Conservation (phyloP, 2,888 invertebrate genomes). For the Tachina fera region DNA sequence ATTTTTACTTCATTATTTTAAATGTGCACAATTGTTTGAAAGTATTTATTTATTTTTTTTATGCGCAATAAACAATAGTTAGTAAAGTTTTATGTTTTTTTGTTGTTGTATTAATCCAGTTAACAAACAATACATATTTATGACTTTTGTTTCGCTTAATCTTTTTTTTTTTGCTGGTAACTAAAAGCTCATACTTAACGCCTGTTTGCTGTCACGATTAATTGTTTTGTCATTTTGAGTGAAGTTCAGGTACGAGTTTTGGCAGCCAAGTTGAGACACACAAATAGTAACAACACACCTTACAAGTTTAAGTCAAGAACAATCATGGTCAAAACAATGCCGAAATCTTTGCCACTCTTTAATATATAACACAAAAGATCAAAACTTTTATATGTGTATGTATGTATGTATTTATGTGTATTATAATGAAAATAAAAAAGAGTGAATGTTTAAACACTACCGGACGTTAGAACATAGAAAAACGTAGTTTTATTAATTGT, state of each 20-base stretch:
- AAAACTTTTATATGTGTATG: neutral
- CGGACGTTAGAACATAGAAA: neutral
- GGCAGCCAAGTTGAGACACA: constrained; percentile 17
- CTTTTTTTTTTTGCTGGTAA: constrained; percentile 2
- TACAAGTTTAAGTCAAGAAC: constrained; percentile 56
- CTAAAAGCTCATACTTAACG: constrained; percentile 59
- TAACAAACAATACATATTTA: constrained; percentile 57
- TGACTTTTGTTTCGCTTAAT: constrained; percentile 27
- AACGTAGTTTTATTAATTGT: too few relatives aligned
- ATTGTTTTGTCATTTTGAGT: constrained; percentile 71
- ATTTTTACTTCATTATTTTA: constrained; percentile 47
- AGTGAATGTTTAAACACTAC: constrained; percentile 27
- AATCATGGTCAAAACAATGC: constrained; percentile 60
- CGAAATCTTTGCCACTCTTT: constrained; percentile 43
- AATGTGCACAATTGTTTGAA: constrained; percentile 29
- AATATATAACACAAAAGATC: constrained; percentile 33
- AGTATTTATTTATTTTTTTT: neutral
- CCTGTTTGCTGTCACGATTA: constrained; percentile 71
- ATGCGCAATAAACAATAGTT: constrained; percentile 9
- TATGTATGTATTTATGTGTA: too few relatives aligned
- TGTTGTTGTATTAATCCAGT: constrained; percentile 16
- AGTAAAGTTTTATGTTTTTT: neutral
- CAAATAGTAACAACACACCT: constrained; percentile 55
- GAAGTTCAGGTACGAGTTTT: constrained; percentile 64
- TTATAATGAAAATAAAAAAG: neutral